phyloP scores from a whole-genome alignment of 2,113 vertebrate genomes.

The Noctilio leporinus region DNA sequence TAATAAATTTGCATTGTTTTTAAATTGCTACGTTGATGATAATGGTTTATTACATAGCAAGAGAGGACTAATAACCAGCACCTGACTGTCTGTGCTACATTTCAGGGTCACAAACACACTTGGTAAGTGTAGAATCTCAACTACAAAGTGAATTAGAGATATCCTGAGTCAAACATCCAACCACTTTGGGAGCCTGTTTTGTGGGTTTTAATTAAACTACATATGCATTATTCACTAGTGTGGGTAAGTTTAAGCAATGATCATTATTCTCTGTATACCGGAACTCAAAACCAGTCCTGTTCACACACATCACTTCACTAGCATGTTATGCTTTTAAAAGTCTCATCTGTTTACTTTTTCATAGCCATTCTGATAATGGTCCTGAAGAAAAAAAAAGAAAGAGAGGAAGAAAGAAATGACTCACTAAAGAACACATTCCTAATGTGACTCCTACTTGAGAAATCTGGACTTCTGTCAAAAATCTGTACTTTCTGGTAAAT shows the following conservation, averaged over 20 bases:
- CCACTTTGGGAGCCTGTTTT: not conserved
- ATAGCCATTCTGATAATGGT: not conserved
- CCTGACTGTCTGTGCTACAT: not conserved
- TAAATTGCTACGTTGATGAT: not conserved
- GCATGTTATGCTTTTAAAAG: not conserved
- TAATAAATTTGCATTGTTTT: not conserved
- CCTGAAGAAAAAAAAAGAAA: constrained; percentile 14
- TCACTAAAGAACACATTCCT: not conserved
- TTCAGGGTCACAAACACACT: not conserved
- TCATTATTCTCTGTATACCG: not conserved
- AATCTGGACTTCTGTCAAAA: not conserved
- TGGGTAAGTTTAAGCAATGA: not conserved
- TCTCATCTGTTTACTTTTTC: not conserved
- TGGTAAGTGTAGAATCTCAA: not conserved
- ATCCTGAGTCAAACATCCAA: not conserved
- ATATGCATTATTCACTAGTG: not conserved
- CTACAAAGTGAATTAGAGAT: not conserved
- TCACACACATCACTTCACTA: not conserved
- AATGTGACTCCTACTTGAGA: not conserved
- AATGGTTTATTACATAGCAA: not conserved
- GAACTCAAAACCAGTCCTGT: not conserved
- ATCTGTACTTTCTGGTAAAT: not conserved
- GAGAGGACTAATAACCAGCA: not conserved
- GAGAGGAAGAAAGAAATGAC: not conserved
- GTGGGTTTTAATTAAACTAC: not conserved